Base-by-base conservation (phyloP, 2,113 vertebrate genomes). In the Anoura caudifer region DNA sequence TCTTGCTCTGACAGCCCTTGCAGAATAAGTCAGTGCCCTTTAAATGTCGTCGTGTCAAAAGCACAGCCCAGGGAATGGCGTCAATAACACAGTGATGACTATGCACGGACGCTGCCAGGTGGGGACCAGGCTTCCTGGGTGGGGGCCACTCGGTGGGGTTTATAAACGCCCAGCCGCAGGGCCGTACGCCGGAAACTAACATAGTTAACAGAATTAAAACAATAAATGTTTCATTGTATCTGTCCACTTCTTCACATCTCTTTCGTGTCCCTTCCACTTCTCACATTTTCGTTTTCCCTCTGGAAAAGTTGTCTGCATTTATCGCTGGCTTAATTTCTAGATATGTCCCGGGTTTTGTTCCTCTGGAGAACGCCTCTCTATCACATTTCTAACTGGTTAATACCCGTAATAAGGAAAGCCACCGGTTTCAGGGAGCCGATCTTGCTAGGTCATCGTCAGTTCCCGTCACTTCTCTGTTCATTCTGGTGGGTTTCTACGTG, bases 341-440 rank as follows among this genome's bases (percentile, higher is more conserved):
- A 75, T 45, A 38, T 31, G 24, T 73, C 81, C 20, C 75, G 24
- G 2, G 67, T 56, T 82, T 10, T 73, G 45, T 72, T 86, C 76
- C n/a, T 73, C 59, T 45, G 9, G 41, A 9, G 92, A 84, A 11
- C 43, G 65, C 75, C 75, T 88, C 54, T 47, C 92, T 67, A 61
- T 81, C 91, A 22, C 83, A 61, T 95, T 63, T 84, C 90, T 98
- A 94, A 94, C 76, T 88, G 85, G 91, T 61, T 92, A 90, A 92
- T 81, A 54, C 81, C 28, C 84, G 92, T 43, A 59, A 90, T 45
- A 76, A 79, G 82, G 75, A 82, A 92, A 95, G 52, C 92, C 70
- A 45, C 94, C 92, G 28, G 95, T 96, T 92, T 97, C 61, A 77
- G 90, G 3, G 77, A 94, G 77, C 50, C 54, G 84, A 90, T 88